phyloP scores from a whole-genome alignment of 2,888 invertebrate genomes.

The Timema cristinae region DNA sequence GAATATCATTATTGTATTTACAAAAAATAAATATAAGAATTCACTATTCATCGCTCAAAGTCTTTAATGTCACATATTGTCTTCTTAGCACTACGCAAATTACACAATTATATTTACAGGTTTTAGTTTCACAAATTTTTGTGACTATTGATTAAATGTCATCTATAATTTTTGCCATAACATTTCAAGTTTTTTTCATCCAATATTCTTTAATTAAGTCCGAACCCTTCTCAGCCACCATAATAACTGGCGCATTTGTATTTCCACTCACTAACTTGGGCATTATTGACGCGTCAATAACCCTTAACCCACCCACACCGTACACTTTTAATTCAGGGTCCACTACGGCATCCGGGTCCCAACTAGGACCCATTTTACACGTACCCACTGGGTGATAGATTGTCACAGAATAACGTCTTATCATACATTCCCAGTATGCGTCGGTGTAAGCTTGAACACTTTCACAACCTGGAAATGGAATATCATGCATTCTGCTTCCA shows the following conservation, averaged over 20 bases:
- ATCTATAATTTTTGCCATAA: too few species aligned
- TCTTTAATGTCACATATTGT: neutral
- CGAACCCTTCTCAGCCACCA: constrained; percentile 87
- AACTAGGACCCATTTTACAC: constrained; percentile 84
- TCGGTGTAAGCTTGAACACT: constrained; percentile 66
- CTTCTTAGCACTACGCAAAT: neutral
- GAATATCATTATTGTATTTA: too few species aligned
- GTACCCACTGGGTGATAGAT: constrained; percentile 86
- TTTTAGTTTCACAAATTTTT: too few species aligned
- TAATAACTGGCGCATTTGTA: constrained; percentile 81
- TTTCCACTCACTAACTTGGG: constrained; percentile 81
- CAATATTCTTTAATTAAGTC: constrained; percentile 84
- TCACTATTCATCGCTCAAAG: too few species aligned
- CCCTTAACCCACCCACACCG: constrained; percentile 71
- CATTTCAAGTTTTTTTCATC: constrained; percentile 40
- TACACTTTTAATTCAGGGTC: constrained; percentile 62
- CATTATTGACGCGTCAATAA: constrained; percentile 84
- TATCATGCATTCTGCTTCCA: constrained; percentile 65
- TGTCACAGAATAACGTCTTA: constrained; percentile 73
- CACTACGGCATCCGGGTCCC: constrained; percentile 79
- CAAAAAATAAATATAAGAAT: too few species aligned
- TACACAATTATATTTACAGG: too few species aligned
- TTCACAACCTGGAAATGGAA: constrained; percentile 73
- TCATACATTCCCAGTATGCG: constrained; percentile 84
- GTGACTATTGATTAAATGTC: too few species aligned